phyloP scores from a whole-genome alignment of 37 sponge, comb jelly and placozoan species.

The Hexactinellida sp. region DNA sequence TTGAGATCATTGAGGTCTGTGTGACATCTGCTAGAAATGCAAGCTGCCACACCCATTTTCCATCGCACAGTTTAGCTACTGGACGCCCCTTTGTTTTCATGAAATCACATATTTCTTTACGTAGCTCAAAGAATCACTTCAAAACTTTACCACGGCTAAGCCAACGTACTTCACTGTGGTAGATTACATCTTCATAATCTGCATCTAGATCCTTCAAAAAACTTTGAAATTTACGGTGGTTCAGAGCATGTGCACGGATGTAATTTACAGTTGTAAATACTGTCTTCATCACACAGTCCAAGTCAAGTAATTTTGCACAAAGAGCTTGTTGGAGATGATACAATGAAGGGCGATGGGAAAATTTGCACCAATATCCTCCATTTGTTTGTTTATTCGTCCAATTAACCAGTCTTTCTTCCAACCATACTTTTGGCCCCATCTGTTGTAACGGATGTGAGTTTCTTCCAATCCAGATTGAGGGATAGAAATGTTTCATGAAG shows the following conservation, averaged over 20 bases:
- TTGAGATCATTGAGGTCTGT: conserved; percentile 13
- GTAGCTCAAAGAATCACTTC: conserved; percentile 11
- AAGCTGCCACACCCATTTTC: conserved; percentile 5
- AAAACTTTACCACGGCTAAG: conserved; percentile 8
- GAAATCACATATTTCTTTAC: conserved; percentile 6
- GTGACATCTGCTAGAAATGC: conserved; percentile 9
- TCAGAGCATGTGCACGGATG: conserved; percentile 13
- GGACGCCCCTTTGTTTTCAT: conserved; percentile 5
- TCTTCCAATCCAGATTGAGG: conserved; percentile 11
- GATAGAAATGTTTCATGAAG: conserved; percentile 6
- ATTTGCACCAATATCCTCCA: conserved; percentile 8
- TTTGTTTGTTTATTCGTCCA: neutral
- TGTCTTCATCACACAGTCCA: conserved; percentile 17
- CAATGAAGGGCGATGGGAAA: conserved; percentile 9
- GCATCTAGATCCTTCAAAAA: neutral
- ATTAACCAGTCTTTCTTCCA: conserved; percentile 13
- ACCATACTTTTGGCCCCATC: conserved; percentile 16
- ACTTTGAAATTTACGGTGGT: neutral
- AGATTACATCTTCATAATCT: conserved; percentile 14
- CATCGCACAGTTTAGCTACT: neutral
- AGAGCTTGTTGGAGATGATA: conserved; percentile 15
- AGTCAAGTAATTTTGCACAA: conserved; percentile 7
- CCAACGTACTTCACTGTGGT: conserved; percentile 15
- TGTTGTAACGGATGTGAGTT: conserved; percentile 7
- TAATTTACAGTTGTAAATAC: conserved; percentile 1